Evolutionary conservation across 2,113 vertebrate species (phyloP), one percentile per base, ranked within the genome.

Genomic region (Hiodon alosoides): DNA sequence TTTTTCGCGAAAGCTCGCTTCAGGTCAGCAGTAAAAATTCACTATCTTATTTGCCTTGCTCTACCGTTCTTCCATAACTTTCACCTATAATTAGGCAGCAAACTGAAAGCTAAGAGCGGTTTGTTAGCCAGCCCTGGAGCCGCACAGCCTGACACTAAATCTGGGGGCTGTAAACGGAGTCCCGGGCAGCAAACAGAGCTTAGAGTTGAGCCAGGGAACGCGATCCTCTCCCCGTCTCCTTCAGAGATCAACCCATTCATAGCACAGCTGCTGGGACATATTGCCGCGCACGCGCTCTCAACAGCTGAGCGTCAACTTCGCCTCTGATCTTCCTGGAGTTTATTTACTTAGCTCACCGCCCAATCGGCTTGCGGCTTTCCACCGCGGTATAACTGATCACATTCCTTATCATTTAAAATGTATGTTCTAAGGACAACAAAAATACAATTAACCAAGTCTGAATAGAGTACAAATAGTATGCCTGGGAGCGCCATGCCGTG

Each of bases 111-210:
- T 50, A 5, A 14, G 54, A 4, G 5, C n/a, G 80, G 75, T 81
- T 71, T 82, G 79, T 85, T 67, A 11, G 53, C 64, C 54, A 46
- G 7, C 31, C 3, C 70, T 11, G 7, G 70, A 72, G 70, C 11
- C n/a, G 7, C 57, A 16, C 57, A 10, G 72, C 75, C 71, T 85
- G 85, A 83, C 80, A 86, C 66, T 80, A 84, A 79, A 87, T 81
- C 74, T 69, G 67, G 69, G 59, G 9, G 64, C 73, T 83, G 85
- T 83, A 88, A 87, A 86, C 76, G 73, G 83, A 87, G 80, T 82
- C 80, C 67, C 57, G 67, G 78, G 73, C 75, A 80, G 75, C 68
- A 84, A 83, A 86, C 81, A 80, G 82, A 79, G 79, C 75, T 75
- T 71, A 66, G 80, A 78, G 75, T 58, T 71, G 68, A 79, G 78